phyloP scores from a whole-genome alignment of 2,888 invertebrate genomes.

The Hypsopygia costalis region DNA sequence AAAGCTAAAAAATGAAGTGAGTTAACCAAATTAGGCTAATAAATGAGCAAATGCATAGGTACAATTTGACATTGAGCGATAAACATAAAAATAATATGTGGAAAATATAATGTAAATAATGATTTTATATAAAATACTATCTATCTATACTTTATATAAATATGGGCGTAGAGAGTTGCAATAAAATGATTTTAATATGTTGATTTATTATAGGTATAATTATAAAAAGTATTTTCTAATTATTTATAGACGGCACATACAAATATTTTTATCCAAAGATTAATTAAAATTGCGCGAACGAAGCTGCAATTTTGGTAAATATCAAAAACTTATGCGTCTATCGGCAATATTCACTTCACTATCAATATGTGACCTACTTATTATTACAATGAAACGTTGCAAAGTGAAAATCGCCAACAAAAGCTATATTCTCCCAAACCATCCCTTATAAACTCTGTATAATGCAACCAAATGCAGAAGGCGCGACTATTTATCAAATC shows the following conservation, averaged over 20 bases:
- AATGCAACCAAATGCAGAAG: conserved; percentile 16
- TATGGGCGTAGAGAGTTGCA: conserved; percentile 7
- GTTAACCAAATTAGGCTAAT: conserved; percentile 17
- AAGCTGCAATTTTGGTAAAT: conserved; percentile 24
- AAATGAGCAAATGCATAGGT: conserved; percentile 65
- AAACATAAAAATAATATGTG: neutral
- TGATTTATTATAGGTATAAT: conserved; percentile 11
- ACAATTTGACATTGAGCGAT: conserved; percentile 48
- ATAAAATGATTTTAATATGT: conserved; percentile 6
- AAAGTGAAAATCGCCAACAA: conserved; percentile 1
- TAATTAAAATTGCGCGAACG: conserved; percentile 31
- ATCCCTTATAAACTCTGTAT: conserved; percentile 14
- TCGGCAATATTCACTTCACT: conserved; percentile 2
- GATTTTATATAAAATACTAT: conserved; percentile 9
- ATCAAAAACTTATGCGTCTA: conserved; percentile 17
- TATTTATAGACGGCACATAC: conserved; percentile 20
- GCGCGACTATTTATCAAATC: conserved; percentile 7
- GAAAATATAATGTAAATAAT: no score
- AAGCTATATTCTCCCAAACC: conserved; percentile 1
- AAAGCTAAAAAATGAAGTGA: conserved; percentile 9
- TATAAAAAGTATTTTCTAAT: conserved; percentile 11
- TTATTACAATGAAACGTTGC: neutral
- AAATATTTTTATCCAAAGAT: conserved; percentile 15
- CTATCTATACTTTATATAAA: neutral
- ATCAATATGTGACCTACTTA: conserved; percentile 11